Percentiles rank a stretch among this genome's conserved stretches.
Conservation (phyloP, 1,140 invertebrate species). For the Scaptomyza hsui region DNA sequence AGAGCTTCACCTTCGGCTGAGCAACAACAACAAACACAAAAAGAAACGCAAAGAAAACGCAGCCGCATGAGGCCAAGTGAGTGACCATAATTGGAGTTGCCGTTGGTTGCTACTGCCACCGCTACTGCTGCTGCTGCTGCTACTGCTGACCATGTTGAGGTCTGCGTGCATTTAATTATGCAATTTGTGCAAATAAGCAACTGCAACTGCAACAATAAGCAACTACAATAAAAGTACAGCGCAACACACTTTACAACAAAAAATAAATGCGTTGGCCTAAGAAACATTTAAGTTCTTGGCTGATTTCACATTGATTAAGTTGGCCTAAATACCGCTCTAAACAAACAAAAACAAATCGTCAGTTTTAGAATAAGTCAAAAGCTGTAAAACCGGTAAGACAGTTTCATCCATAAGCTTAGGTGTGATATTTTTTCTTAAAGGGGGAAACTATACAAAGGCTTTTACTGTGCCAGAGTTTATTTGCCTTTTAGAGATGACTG, state of each 20-base stretch:
- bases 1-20: constrained; percentile 60
- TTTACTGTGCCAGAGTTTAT: constrained; percentile 9
- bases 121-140: constrained; percentile 1
- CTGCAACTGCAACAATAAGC: constrained; percentile 17
- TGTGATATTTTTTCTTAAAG: constrained; percentile 16
- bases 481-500: constrained; percentile 1
- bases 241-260: constrained; percentile 7
- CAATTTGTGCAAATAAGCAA: constrained; percentile 76
- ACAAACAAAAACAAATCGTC: constrained; percentile 26
- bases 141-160: constrained; percentile 54
- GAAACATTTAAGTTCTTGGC: constrained; percentile 41
- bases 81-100: constrained; percentile 75
- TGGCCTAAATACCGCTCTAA: constrained; percentile 52
- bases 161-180: constrained; percentile 82
- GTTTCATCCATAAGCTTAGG: constrained; percentile 20
- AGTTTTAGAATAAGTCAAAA: constrained; percentile 53
- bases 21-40: constrained; percentile 25
- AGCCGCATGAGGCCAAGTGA: constrained; percentile 59
- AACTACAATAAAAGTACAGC: constrained; percentile 9
- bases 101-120: constrained; percentile 17
- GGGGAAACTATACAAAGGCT: constrained; percentile 12
- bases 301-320: constrained; percentile 45
- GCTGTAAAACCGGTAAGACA: constrained; percentile 36
- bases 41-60: constrained; percentile 62
- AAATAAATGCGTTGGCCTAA: constrained; percentile 14